Conservation (phyloP, 1,140 invertebrate species). For the Lordiphosa clarofinis region DNA sequence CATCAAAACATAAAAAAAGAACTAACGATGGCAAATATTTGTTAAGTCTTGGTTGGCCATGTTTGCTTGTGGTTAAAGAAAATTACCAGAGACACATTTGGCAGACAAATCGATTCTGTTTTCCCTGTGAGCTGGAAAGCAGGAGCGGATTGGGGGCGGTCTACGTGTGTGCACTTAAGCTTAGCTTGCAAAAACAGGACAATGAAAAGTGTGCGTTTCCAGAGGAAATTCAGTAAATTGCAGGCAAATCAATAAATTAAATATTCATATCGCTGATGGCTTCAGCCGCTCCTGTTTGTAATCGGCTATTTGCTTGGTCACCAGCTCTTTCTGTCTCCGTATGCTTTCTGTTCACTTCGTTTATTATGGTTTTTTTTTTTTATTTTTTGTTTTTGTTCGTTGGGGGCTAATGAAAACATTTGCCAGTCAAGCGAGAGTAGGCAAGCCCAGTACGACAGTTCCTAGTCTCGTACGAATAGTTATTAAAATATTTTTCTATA, state of each 20-base stretch:
- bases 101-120: constrained; percentile 7
- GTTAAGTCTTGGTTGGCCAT: constrained; percentile 23
- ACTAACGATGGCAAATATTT: constrained; percentile 4
- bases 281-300: not conserved
- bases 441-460: constrained; percentile 30
- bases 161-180: too few relatives aligned
- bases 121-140: not conserved
- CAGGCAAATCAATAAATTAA: too few relatives aligned
- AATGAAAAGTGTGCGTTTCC: too few relatives aligned
- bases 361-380: constrained; percentile 16
- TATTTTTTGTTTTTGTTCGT: constrained; percentile 11
- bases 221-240: too few relatives aligned
- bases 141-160: too few relatives aligned
- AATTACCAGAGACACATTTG: constrained; percentile 2
- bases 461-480: constrained; percentile 35
- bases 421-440: constrained; percentile 31
- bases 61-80: constrained; percentile 16
- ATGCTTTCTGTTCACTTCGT: constrained; percentile 2
- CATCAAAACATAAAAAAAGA: too few relatives aligned
- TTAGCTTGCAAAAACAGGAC: too few relatives aligned
- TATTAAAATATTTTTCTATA: constrained; percentile 72
- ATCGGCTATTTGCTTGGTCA: not conserved
- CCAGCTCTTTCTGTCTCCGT: not conserved
- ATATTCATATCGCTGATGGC: not conserved
- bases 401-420: constrained; percentile 73